A percentile compares a stretch with the other conserved stretches of the same genome.
phyloP scores from a whole-genome alignment of 2,888 invertebrate genomes.

The Cecidostiba fungosa region DNA sequence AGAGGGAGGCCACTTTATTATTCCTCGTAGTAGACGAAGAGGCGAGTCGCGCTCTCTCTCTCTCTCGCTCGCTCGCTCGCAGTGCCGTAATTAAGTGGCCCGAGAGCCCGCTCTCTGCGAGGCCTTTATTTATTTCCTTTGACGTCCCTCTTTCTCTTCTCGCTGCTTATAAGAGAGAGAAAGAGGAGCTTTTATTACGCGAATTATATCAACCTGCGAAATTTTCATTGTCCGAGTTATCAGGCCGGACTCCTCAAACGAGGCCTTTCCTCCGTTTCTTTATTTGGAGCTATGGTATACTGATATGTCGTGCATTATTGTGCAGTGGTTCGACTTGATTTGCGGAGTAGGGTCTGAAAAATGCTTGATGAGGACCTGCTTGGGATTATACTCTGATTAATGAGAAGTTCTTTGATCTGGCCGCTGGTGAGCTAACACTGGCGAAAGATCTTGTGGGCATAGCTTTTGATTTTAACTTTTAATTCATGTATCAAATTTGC shows the following conservation, averaged over 20 bases:
- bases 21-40: slow-evolving; percentile 23
- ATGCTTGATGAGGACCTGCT: too few relatives aligned
- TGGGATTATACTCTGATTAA: too few relatives aligned
- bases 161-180: not conserved
- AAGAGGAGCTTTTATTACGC: slow-evolving; percentile 23
- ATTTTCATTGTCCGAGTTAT: slow-evolving; percentile 36
- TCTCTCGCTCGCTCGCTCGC: not conserved
- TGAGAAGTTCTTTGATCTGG: too few relatives aligned
- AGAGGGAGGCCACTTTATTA: slow-evolving; percentile 53
- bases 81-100: slow-evolving; percentile 55
- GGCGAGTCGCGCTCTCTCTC: not conserved
- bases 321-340: too few relatives aligned
- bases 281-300: too few relatives aligned
- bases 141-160: not conserved
- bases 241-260: not conserved
- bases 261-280: too few relatives aligned
- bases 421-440: too few relatives aligned
- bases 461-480: too few relatives aligned
- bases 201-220: slow-evolving; percentile 40
- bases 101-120: slow-evolving; percentile 1
- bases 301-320: too few relatives aligned
- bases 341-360: too few relatives aligned
- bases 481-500: too few relatives aligned
- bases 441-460: too few relatives aligned
- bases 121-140: slow-evolving; percentile 37